phyloP scores from a whole-genome alignment of 2,113 vertebrate species.

The Cyprinodon tularosa region DNA sequence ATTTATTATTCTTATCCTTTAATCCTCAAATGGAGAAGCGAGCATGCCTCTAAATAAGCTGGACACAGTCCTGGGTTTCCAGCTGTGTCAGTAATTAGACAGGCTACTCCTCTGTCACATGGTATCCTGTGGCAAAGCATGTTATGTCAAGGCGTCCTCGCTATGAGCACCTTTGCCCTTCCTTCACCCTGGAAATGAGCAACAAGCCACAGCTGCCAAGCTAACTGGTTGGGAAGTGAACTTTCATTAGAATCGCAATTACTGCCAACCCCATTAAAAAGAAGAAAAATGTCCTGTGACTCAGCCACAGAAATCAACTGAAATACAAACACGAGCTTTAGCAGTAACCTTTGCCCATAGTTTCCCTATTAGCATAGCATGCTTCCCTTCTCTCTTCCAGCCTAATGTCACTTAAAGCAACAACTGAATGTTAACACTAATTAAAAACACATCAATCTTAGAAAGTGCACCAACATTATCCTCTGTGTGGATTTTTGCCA shows the following conservation, averaged over 20 bases:
- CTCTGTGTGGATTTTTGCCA: slow-evolving; percentile 58
- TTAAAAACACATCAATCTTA: slow-evolving; percentile 80
- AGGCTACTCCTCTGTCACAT: slow-evolving; percentile 43
- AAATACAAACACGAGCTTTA: slow-evolving; percentile 70
- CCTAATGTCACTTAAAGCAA: slow-evolving; percentile 58
- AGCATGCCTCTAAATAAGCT: slow-evolving; percentile 43
- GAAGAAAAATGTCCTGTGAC: slow-evolving; percentile 38
- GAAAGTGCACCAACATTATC: slow-evolving; percentile 66
- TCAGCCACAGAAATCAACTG: slow-evolving; percentile 59
- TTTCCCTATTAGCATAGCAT: slow-evolving; percentile 63
- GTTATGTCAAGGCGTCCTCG: slow-evolving; percentile 52
- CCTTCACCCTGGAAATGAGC: slow-evolving; percentile 55
- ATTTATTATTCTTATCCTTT: slow-evolving; percentile 76
- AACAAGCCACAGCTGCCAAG: slow-evolving; percentile 40
- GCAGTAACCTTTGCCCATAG: slow-evolving; percentile 66
- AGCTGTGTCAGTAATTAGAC: slow-evolving; percentile 54
- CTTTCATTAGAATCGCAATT: slow-evolving; percentile 66
- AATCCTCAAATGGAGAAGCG: slow-evolving; percentile 57
- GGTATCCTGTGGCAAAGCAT: slow-evolving; percentile 43
- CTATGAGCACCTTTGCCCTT: slow-evolving; percentile 48
- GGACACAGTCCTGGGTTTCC: slow-evolving; percentile 41
- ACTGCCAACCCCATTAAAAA: slow-evolving; percentile 64
- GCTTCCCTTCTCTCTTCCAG: slow-evolving; percentile 19
- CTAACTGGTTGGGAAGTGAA: slow-evolving; percentile 54
- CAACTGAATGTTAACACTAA: slow-evolving; percentile 59